phyloP scores from a whole-genome alignment of 2,113 vertebrate species.

The Chaetorhynchus papuensis region DNA sequence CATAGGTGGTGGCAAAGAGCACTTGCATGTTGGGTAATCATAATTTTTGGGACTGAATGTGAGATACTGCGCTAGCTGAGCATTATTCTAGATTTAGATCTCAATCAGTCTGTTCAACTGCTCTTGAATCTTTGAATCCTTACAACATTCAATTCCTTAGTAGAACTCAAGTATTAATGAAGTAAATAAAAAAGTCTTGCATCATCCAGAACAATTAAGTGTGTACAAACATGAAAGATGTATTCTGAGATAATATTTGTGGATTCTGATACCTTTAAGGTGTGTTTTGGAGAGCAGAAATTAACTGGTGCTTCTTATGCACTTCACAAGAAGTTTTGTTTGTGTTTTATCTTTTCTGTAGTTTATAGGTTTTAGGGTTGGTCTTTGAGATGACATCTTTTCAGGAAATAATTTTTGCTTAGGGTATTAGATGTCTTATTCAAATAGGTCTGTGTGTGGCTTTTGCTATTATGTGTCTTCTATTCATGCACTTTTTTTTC shows the following conservation, averaged over 20 bases:
- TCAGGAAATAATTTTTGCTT: neutral
- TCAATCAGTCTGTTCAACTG: neutral
- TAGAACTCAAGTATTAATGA: neutral
- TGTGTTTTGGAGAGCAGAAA: neutral
- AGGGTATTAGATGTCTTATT: neutral
- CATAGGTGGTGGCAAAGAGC: neutral
- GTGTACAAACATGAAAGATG: neutral
- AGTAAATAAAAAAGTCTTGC: neutral
- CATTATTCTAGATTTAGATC: neutral
- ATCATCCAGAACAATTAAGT: neutral
- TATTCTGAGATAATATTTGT: neutral
- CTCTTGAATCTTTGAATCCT: neutral
- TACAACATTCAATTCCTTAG: neutral
- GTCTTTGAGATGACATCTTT: neutral
- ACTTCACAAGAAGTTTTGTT: neutral
- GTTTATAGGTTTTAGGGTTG: neutral
- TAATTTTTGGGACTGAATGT: neutral
- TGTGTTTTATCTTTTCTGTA: neutral
- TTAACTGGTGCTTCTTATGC: neutral
- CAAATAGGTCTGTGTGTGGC: fast-evolving
- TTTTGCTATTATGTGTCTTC: neutral
- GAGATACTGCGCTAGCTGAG: neutral
- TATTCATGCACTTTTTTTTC: neutral
- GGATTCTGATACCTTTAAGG: neutral
- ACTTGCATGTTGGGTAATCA: neutral